Conservation (phyloP, 2,888 invertebrate genomes). For the Bruchidius siliquastri region DNA sequence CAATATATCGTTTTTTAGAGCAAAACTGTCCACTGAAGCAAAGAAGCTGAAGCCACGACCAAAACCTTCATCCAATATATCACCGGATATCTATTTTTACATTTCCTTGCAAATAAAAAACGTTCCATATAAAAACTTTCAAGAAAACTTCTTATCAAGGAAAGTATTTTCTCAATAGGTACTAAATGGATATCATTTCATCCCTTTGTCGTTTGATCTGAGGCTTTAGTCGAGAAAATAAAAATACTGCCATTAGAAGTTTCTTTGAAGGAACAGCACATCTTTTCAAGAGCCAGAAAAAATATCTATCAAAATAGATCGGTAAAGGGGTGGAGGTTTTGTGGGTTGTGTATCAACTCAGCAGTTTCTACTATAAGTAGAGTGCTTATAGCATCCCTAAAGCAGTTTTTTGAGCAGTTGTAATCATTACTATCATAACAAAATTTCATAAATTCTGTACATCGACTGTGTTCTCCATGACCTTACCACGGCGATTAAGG, state of each 20-base stretch:
- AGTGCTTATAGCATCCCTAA: no score
- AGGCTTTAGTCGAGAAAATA: not conserved
- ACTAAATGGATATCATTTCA: not conserved
- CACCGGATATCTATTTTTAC: not conserved
- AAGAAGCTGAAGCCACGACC: not conserved
- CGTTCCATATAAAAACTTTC: not conserved
- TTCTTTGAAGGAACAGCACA: not conserved
- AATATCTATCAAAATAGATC: not conserved
- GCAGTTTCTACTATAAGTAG: no score
- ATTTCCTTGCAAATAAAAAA: not conserved
- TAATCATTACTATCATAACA: no score
- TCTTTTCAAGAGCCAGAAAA: not conserved
- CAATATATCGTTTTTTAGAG: no score
- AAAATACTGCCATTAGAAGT: not conserved
- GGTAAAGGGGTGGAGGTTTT: no score
- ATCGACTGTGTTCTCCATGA: no score
- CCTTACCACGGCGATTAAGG: no score
- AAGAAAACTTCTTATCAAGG: not conserved
- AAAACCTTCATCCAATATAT: not conserved
- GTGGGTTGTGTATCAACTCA: no score
- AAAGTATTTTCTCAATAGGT: not conserved
- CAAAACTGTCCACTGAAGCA: no score
- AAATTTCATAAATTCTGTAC: no score
- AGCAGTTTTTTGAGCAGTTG: no score
- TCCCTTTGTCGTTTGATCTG: not conserved